Evolutionary conservation across 2,888 invertebrate genomes (phyloP), one percentile per base, ranked within the genome.

Genomic region (Netelia melanura): DNA sequence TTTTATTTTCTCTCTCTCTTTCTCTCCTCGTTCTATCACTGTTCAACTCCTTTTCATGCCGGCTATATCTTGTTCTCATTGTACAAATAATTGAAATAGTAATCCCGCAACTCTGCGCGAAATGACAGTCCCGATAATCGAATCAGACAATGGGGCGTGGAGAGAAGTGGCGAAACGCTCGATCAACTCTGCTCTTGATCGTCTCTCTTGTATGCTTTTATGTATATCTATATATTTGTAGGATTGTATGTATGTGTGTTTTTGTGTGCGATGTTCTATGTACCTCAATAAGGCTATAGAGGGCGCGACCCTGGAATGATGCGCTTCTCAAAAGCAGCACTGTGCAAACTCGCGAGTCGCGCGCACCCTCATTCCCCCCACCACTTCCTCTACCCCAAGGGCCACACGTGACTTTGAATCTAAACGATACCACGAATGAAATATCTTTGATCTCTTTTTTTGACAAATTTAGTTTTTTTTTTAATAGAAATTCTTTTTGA

Each of bases 1-100:
- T 17, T 6, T 1, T 9, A 1, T 8, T 17, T 17, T 56, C 9
- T 48, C 48, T 58, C 21, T 44, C 58, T 21, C 74, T n/a, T 1
- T 2, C 9, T 21, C 9, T 21, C n/a, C 2, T 17, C 17, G 10
- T 14, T 58, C 21, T 44, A 44, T 21, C 74, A 48, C 10, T 56
- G 25, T 17, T 71, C 14, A 23, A 25, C 54, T 71, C 54, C 74
- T 81, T 86, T 86, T 84, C 64, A 64, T 84, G 86, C 80, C 72
- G 76, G 48, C 65, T 17, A 14, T 9, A 80, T 71, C 83, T 65
- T 72, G 83, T 81, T 88, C 88, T 89, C 88, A 91, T 92, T 91
- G 92, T 91, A 89, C 90, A 93, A 93, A 93, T 93, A 93, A 93
- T 93, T 93, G 93, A 93, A 93, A 93, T 90, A 90, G 91, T 93